A percentile compares a stretch with the other conserved stretches of the same genome.
These are phyloP conservation scores for Dendrolimus houi DNA, from an alignment of 2,888 invertebrate species.

Conservation along the genomic window DNA sequence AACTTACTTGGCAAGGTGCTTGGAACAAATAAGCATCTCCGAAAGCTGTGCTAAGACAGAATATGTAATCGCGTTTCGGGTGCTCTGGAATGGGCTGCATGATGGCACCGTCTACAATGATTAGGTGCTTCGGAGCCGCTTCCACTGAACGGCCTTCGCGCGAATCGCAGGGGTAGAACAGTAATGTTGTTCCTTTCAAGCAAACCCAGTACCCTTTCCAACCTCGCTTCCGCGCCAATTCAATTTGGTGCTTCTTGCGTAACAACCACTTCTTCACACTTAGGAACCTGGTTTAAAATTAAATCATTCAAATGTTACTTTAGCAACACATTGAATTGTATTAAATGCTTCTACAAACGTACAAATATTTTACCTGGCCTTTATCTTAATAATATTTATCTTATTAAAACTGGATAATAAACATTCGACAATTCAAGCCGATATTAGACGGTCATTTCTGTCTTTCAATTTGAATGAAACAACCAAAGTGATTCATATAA, in stretches of 20 bases:
- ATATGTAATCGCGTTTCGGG: slow-evolving; percentile 97
- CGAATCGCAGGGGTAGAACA: slow-evolving; percentile 97
- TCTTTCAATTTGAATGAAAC: too few species aligned
- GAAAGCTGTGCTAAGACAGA: slow-evolving; percentile 98
- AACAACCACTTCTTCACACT: slow-evolving; percentile 99
- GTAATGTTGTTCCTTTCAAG: slow-evolving; percentile 95
- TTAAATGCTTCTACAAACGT: too few species aligned
- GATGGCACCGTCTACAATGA: slow-evolving; percentile 97
- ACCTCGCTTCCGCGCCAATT: slow-evolving; percentile 94
- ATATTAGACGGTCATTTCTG: too few species aligned
- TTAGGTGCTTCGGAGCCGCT: slow-evolving; percentile 95
- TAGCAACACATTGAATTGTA: too few species aligned
- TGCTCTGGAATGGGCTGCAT: slow-evolving; percentile 99
- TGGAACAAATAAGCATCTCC: slow-evolving; percentile 98
- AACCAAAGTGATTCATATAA: too few species aligned
- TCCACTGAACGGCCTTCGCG: slow-evolving; percentile 93
- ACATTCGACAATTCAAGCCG: too few species aligned
- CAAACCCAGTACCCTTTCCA: slow-evolving; percentile 99
- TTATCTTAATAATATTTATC: too few species aligned
- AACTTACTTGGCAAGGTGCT: slow-evolving; percentile 86
- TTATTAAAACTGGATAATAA: too few species aligned
- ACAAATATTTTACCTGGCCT: too few species aligned
- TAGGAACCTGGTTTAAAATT: slow-evolving; percentile 83
- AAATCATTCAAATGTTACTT: not conserved
- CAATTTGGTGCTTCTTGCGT: slow-evolving; percentile 97